These are phyloP conservation scores for Chloebia gouldiae DNA, from an alignment of 2,113 vertebrate genomes.

Conservation along the genomic window DNA sequence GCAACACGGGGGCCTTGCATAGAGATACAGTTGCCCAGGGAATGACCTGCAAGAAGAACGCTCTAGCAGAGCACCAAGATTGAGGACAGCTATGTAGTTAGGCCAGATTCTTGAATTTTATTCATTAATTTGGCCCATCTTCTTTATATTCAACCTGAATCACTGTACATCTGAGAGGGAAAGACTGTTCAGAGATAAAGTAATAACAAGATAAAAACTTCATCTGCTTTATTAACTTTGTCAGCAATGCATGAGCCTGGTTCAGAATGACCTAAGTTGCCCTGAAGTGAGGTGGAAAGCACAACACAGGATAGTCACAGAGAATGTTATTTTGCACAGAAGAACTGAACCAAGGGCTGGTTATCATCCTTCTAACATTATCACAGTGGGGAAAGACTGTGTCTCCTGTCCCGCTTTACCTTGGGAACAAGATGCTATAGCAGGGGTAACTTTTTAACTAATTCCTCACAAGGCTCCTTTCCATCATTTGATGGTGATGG, in stretches of 20 bases:
- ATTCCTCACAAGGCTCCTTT: background rate
- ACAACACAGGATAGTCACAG: background rate
- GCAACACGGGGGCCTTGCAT: background rate
- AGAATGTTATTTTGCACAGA: background rate
- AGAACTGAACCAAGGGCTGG: background rate
- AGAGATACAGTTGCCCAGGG: background rate
- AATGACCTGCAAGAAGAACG: background rate
- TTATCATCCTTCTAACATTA: background rate
- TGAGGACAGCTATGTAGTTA: background rate
- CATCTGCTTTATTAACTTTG: background rate
- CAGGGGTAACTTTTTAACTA: background rate
- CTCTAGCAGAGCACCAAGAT: background rate
- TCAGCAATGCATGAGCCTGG: background rate
- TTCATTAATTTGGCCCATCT: background rate
- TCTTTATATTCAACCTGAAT: background rate
- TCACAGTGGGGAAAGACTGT: background rate
- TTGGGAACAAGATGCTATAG: background rate
- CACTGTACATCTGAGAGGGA: background rate
- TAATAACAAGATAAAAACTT: background rate
- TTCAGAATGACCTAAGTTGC: background rate
- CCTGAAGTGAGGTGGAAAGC: background rate
- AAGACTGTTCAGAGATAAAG: background rate
- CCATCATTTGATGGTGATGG: background rate
- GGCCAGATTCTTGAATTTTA: background rate
- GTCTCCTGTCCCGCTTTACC: background rate